Evolutionary conservation across 2,113 vertebrate genomes (phyloP), one percentile per base, ranked within the genome.

Genomic region (Myocastor coypus): DNA sequence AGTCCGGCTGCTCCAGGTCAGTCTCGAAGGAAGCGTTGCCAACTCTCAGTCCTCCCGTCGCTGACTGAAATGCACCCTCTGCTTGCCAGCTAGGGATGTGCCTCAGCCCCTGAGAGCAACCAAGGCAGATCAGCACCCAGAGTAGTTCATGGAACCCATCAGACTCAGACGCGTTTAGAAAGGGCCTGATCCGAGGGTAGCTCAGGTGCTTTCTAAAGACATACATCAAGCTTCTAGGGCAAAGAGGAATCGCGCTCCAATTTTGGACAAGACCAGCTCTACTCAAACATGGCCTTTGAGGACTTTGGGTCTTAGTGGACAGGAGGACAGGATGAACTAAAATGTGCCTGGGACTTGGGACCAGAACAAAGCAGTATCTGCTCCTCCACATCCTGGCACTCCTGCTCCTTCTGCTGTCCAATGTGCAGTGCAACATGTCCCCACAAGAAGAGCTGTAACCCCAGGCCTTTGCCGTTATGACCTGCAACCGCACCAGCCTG

Each of bases 1-100:
- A 96, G 75, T 20, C 37, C 91, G 61, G 20, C 89, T 89, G 94
- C 59, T 96, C 59, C 84, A 50, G 90, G 84, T 1, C 24, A 32
- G 30, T 71, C 90, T 88, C 93, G 61, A 2, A 71, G 78, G 55
- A 34, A 2, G 6, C 68, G 3, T 0, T 81, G 66, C 82, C 61
- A 96, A 69, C 81, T 0, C 63, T 68, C 9, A 11, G 1, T 46
- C 1, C 28, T 1, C 37, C 32, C 10, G 5, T 22, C 84, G 55
- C 0, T 55, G 1, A 3, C 10, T 69, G 6, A 32, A 22, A 93
- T 78, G 46, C 30, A 5, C 71, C 83, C 24, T 64, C 5, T 2
- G 10, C 55, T 32, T 63, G 1, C 4, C 7, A 40, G 57, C 32
- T n/a, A 19, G 42, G 12, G 0, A 5, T 0, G 0, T 19, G 2